Evolutionary conservation across 2,113 vertebrate genomes (phyloP), one percentile per base, ranked within the genome.

Genomic region (Cyrtonyx montezumae): DNA sequence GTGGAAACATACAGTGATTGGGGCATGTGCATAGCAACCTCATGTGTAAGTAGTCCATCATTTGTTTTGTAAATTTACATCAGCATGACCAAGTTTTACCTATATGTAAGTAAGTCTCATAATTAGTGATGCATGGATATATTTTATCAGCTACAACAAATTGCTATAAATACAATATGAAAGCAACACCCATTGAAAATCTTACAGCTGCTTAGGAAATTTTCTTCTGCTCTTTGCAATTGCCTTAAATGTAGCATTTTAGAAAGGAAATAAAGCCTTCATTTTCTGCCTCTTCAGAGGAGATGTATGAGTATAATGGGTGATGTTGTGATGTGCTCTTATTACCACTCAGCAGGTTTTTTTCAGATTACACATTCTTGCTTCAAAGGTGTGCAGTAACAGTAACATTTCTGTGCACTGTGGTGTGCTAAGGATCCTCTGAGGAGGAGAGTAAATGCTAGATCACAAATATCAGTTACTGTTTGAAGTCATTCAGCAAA

Each of bases 1-100:
- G 98, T 99, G 84, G 99, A 99, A 92, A 99, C 99, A 0, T 99
- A 99, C 26, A 98, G 98, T 4, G 99, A 99, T 81, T 99, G 99
- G 99, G 99, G 99, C 49, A 99, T 99, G 3, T 99, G 99, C 95
- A 99, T 99, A 74, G 99, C 99, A 79, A 99, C 99, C 3, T 99
- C 99, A 59, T 99, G 99, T 94, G 99, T 99, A 98, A 98, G 99
- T 98, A 67, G 16, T 42, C 5, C 8, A 14, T 5, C 26, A 46
- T 56, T 49, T 56, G 16, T 69, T 84, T 83, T 46, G 32, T 56
- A 48, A 65, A 76, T 36, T 32, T 62, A 6, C 23, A 30, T 34
- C 76, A 15, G 56, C 28, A 13, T 32, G 14, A 11, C 21, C 6
- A n/a, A 9, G 8, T 18, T 76, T 61, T 45, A 61, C 6, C 20